Conservation (phyloP, 35 echinoderm and acorn worm genomes). For the Patiria miniata region DNA sequence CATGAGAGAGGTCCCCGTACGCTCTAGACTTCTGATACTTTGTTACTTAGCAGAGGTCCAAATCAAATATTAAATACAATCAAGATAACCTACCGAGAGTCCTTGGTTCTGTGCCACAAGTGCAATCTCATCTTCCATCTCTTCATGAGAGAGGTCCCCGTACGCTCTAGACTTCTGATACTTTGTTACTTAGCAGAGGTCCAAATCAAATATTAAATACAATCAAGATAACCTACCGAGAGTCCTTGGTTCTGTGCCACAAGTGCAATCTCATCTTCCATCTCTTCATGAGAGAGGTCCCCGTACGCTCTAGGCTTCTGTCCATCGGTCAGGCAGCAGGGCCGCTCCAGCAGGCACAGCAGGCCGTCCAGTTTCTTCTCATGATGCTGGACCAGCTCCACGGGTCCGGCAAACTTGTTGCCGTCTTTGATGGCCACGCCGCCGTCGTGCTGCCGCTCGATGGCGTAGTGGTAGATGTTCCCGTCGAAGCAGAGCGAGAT, state of each 20-base stretch:
- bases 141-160: conserved; percentile 59
- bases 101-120: conserved; percentile 58
- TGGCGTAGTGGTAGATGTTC: conserved; percentile 89
- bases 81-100: conserved; percentile 65
- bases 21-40: conserved; percentile 43
- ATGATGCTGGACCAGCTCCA: conserved; percentile 85
- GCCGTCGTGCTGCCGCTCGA: conserved; percentile 84
- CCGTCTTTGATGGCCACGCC: conserved; percentile 95
- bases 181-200: no score
- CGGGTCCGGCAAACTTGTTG: conserved; percentile 82
- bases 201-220: no score
- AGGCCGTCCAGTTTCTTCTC: conserved; percentile 80
- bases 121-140: conserved; percentile 68
- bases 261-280: conserved; percentile 63
- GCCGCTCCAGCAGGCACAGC: conserved; percentile 67
- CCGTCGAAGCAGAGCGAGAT: conserved; percentile 77
- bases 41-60: no score
- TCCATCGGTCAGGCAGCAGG: conserved; percentile 60
- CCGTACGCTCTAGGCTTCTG: conserved; percentile 55
- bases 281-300: conserved; percentile 58
- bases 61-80: no score
- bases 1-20: conserved; percentile 60
- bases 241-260: conserved; percentile 67
- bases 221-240: conserved; percentile 61
- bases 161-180: conserved; percentile 54